phyloP scores from a whole-genome alignment of 2,888 invertebrate species.

The Oxycera nigricornis region DNA sequence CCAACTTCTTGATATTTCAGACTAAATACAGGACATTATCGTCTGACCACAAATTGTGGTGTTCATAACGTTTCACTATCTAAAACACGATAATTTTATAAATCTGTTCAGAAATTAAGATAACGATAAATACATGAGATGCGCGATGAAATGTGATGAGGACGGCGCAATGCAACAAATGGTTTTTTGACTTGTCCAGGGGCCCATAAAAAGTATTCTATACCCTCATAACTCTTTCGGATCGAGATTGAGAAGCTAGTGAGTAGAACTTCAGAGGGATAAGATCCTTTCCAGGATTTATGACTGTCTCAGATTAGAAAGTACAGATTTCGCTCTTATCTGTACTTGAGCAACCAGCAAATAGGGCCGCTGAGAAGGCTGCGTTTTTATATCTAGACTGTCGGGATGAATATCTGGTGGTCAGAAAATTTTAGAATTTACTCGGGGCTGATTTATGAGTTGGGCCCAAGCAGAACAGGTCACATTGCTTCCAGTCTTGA shows the following conservation, averaged over 20 bases:
- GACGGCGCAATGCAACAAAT: constrained; percentile 1
- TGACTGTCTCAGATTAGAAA: constrained; percentile 34
- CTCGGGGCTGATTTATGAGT: constrained; percentile 20
- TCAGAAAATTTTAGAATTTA: constrained; percentile 14
- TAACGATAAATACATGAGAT: constrained; percentile 38
- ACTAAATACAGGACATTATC: constrained; percentile 29
- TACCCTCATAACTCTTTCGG: constrained; percentile 39
- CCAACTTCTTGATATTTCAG: constrained; percentile 17
- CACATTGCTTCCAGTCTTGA: constrained; percentile 38
- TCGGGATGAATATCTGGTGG: constrained; percentile 3
- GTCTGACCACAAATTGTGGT: background rate
- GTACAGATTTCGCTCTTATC: constrained; percentile 31
- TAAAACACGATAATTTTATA: constrained; percentile 34
- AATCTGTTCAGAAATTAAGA: constrained; percentile 28
- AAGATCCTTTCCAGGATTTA: constrained; percentile 34
- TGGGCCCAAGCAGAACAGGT: constrained; percentile 32
- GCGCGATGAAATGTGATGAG: constrained; percentile 21
- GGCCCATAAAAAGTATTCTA: constrained; percentile 31
- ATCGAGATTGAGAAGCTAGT: background rate
- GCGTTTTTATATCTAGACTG: constrained; percentile 1
- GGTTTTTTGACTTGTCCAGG: constrained; percentile 23
- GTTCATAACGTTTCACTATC: background rate
- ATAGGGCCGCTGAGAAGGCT: background rate
- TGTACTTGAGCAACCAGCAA: background rate
- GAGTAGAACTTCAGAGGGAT: background rate